A percentile compares a stretch with the other conserved stretches of the same genome.
phyloP scores from a whole-genome alignment of 2,113 vertebrate genomes.

The Lycocorax pyrrhopterus region DNA sequence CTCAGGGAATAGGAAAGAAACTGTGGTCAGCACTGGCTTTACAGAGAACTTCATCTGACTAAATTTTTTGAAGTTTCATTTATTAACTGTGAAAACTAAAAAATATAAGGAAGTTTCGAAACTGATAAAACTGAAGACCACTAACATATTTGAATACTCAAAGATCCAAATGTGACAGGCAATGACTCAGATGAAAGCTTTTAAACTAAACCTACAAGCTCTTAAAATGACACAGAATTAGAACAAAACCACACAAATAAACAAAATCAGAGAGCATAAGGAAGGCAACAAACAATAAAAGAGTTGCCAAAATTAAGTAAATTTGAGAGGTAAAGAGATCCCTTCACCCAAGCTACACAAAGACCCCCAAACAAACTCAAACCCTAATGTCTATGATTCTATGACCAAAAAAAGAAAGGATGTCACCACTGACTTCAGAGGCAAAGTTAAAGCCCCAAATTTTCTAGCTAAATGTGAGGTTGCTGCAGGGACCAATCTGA shows the following conservation, averaged over 20 bases:
- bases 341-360: not conserved
- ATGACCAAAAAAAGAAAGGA: not conserved
- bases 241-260: not conserved
- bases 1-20: not conserved
- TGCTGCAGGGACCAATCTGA: not conserved
- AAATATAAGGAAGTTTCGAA: not conserved
- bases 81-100: not conserved
- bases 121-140: not conserved
- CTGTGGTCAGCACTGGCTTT: not conserved
- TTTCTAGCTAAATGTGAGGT: not conserved
- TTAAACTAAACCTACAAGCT: not conserved
- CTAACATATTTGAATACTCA: not conserved
- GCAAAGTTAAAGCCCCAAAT: not conserved
- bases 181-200: not conserved
- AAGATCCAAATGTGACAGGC: not conserved
- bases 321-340: not conserved
- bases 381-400: not conserved
- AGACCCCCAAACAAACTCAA: not conserved
- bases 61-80: not conserved
- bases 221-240: not conserved
- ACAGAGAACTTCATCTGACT: not conserved
- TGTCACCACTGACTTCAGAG: not conserved
- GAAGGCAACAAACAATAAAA: not conserved
- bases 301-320: not conserved
- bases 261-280: not conserved